Conservation (phyloP, 2,888 invertebrate genomes). For the Creontiades dilutus region DNA sequence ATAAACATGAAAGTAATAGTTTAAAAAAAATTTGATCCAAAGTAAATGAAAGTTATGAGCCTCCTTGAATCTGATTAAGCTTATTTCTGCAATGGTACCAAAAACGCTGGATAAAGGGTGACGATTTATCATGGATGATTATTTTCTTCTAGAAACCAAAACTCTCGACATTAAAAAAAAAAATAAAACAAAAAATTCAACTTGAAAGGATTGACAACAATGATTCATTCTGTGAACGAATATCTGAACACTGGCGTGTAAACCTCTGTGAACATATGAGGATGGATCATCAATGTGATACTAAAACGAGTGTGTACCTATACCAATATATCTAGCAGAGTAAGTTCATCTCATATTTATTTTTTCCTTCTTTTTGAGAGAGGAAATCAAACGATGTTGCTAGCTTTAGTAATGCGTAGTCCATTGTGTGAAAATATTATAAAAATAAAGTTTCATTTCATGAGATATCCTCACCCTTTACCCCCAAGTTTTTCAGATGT, state of each 20-base stretch:
- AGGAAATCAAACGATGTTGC: too few species aligned
- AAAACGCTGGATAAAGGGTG: neutral
- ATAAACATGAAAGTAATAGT: conserved; percentile 27
- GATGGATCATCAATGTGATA: too few species aligned
- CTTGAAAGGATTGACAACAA: neutral
- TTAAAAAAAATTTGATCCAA: conserved; percentile 5
- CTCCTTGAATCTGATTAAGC: conserved; percentile 2
- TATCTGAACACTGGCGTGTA: too few species aligned
- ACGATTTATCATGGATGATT: neutral
- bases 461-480: neutral
- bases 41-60: conserved; percentile 10
- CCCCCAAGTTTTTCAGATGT: neutral
- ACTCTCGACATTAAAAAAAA: neutral
- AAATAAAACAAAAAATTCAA: neutral
- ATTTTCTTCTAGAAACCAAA: neutral
- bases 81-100: neutral
- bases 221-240: neutral
- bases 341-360: too few species aligned
- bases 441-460: neutral
- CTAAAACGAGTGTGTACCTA: too few species aligned
- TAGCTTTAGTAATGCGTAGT: too few species aligned
- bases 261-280: too few species aligned
- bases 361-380: too few species aligned
- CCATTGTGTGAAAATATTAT: neutral
- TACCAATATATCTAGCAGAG: too few species aligned